Conservation (phyloP, 2,113 vertebrate species). For the Pseudorhombus dupliciocellatus region DNA sequence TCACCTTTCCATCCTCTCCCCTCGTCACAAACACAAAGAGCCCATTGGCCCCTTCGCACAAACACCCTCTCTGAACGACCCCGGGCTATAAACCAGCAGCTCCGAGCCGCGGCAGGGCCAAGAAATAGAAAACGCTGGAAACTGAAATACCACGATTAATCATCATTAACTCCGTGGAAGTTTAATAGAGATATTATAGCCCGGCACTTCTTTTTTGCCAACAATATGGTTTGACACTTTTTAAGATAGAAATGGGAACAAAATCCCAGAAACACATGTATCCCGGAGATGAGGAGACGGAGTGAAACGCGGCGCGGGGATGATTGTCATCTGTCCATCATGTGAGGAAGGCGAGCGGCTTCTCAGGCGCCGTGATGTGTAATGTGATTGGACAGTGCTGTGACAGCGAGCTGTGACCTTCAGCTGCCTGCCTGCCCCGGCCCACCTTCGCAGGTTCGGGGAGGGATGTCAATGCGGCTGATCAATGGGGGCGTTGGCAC, state of each 20-base stretch:
- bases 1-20: conserved; percentile 72
- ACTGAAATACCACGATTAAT: conserved; percentile 55
- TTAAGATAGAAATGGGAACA: conserved; percentile 61
- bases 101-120: conserved; percentile 29
- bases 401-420: conserved; percentile 84
- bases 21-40: conserved; percentile 75
- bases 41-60: conserved; percentile 68
- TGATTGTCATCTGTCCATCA: conserved; percentile 84
- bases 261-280: conserved; percentile 40
- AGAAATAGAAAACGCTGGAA: conserved; percentile 49
- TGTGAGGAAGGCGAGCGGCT: conserved; percentile 50
- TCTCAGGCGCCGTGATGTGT: conserved; percentile 63
- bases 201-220: conserved; percentile 35
- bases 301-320: conserved; percentile 58
- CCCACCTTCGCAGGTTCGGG: conserved; percentile 72
- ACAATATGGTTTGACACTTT: conserved; percentile 58
- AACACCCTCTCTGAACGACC: conserved; percentile 66
- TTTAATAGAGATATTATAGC: conserved; percentile 28
- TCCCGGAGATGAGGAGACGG: conserved; percentile 47
- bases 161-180: conserved; percentile 50
- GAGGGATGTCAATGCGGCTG: conserved; percentile 76
- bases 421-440: conserved; percentile 76
- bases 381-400: conserved; percentile 80
- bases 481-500: conserved; percentile 82
- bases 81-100: conserved; percentile 59